Evolutionary conservation across 2,797 vertebrate species (phyloP), one percentile per base, ranked within the genome.

Genomic region (Anomalospiza imberbis): DNA sequence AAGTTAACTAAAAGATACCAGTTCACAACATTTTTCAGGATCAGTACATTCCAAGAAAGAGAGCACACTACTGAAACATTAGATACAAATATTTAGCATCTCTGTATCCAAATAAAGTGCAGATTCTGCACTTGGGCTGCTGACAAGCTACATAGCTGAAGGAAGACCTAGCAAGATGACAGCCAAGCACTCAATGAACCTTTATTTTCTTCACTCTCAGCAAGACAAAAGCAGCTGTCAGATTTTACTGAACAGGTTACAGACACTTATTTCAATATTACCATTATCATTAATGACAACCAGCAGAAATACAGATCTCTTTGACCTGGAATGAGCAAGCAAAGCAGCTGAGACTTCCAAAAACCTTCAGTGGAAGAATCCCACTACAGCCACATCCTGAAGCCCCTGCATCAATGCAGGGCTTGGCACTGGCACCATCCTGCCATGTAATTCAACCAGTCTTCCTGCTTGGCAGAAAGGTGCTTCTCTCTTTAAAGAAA

Each of bases 401-500:
- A 63, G n/a, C 26, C 14, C 13, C 44, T 0, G 0, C 1, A 20
- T 12, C 34, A 40, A 4, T 0, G 3, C 0, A 0, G 42, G 74
- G 44, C 32, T 57, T 16, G 3, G 24, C 7, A 2, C 16, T 2
- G 2, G 71, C 44, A 10, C 47, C 13, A 4, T 2, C 5, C 0
- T 5, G 28, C 34, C 11, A 8, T 0, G 13, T 2, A 53, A 31
- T 1, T 20, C 42, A 57, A 38, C 13, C 74, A 34, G 40, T 2
- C 36, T 51, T 50, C 36, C 66, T 44, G 40, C 42, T 5, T 20
- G 26, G 16, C 15, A n/a, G 42, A 66, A 47, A 38, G 7, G 11
- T 2, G 13, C 5, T 60, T 51, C 11, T 26, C 32, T 25, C 71
- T 42, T 14, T 7, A 17, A n/a, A 32, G 25, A 62, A 32, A 65